Base-by-base conservation (phyloP, 2,888 invertebrate genomes). In the Dolichomitus sp. region DNA sequence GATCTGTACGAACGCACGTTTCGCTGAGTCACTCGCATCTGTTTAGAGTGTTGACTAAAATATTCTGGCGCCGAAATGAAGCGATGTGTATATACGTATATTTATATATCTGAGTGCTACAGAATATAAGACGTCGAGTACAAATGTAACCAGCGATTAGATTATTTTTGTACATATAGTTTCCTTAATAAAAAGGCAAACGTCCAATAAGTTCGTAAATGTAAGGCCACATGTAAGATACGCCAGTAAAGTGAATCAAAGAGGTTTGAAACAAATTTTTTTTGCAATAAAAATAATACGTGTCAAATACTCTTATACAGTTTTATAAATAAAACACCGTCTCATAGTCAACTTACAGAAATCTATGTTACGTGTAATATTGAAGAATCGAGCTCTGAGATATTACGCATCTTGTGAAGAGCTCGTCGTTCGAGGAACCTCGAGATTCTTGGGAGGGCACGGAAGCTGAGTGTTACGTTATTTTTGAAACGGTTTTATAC, bases 391-490 rank as follows among this genome's bases (percentile, higher is more conserved):
- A 33, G 6, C 19, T 42, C 12, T 30, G 14, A 57, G 12, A 52
- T 57, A 66, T 81, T 72, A 81, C 66, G n/a, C 42, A 52, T 59
- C 40, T 11, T n/a, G 30, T 11, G 50, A 52, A 50, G 50, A 66
- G 19, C 17, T 68, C 52, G 42, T 37, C 52, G 65, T 54, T 73
- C 52, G 19, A 17, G n/a, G 17, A 68, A 73, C 19, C 19, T 19
- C 59, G 72, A 73, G 63, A 77, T 63, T 73, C 73, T 77, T 37
- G 27, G 14, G 40, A 61, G 23, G 19, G 2, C 19, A 17, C 40
- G 17, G 45, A 57, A 33, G 59, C 59, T 76, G 72, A 68, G 74
- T 54, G 11, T 80, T 63, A 33, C 45, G 72, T 74, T 80, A 80
- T 80, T 74, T 80, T 69, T 63, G 42, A 50, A 68, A 52, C 68